These are phyloP conservation scores for Heliopora coerulea DNA, from an alignment of 92 coral and sea anemone genomes.

Conservation along the genomic window DNA sequence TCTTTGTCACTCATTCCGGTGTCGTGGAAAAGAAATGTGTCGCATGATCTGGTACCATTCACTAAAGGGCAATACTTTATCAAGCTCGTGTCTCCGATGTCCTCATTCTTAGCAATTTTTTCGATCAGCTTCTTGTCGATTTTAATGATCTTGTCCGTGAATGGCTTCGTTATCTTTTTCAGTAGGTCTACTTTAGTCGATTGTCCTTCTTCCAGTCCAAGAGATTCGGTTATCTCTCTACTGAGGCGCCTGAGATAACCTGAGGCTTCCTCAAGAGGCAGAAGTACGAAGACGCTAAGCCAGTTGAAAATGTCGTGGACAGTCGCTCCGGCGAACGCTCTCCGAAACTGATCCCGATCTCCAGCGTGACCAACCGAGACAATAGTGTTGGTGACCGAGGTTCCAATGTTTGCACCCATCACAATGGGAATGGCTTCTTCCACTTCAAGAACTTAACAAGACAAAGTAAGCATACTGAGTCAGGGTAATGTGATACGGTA, in stretches of 20 bases:
- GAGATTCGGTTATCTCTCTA: constrained; percentile 18
- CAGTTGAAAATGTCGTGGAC: constrained; percentile 61
- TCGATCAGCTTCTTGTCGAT: constrained; percentile 31
- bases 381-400: constrained; percentile 57
- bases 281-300: constrained; percentile 44
- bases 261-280: constrained; percentile 36
- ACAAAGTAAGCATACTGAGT: not conserved
- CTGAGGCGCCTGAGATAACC: constrained; percentile 34
- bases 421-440: constrained; percentile 47
- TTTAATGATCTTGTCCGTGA: constrained; percentile 20
- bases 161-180: constrained; percentile 34
- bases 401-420: constrained; percentile 61
- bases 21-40: constrained; percentile 43
- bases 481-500: no score
- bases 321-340: constrained; percentile 61
- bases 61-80: constrained; percentile 18
- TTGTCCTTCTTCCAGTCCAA: constrained; percentile 29
- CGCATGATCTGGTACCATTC: not conserved
- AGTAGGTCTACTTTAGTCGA: constrained; percentile 36
- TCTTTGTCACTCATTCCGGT: constrained; percentile 53
- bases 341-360: constrained; percentile 51
- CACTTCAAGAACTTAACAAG: constrained; percentile 20
- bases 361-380: constrained; percentile 54
- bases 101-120: constrained; percentile 28
- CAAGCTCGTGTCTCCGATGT: constrained; percentile 31